These are phyloP conservation scores for Callionymus lyra DNA, from an alignment of 2,113 vertebrate species.

Conservation along the genomic window DNA sequence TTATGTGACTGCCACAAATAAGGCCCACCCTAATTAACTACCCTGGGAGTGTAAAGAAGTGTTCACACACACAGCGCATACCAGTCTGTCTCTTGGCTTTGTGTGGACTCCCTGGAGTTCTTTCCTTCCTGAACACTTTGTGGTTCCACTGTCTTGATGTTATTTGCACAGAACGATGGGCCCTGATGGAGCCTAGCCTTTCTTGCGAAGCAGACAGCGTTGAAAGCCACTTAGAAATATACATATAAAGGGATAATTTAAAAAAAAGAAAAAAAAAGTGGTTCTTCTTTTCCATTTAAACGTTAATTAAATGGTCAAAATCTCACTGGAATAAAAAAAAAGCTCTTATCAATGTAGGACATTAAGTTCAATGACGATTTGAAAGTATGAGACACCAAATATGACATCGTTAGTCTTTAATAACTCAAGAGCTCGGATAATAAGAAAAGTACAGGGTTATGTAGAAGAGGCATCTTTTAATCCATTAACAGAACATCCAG, in stretches of 20 bases:
- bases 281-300: no score
- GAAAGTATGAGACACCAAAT: no score
- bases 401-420: not conserved
- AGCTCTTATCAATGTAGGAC: no score
- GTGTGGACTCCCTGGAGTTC: conserved; percentile 20
- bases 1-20: conserved; percentile 34
- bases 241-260: no score
- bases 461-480: conserved; percentile 15
- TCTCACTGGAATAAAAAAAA: no score
- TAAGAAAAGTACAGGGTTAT: no score
- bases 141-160: conserved; percentile 13
- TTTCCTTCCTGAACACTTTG: conserved; percentile 35
- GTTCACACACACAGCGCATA: conserved; percentile 10
- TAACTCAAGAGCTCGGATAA: conserved; percentile 1
- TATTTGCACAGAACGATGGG: conserved; percentile 14
- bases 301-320: no score
- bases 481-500: conserved; percentile 26
- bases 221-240: not conserved
- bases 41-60: conserved; percentile 32
- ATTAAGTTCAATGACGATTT: no score
- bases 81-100: conserved; percentile 31
- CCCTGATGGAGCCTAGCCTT: conserved; percentile 6
- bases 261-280: no score
- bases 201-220: not conserved
- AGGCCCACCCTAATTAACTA: conserved; percentile 39